Percentiles rank a stretch among this genome's conserved stretches.
These are phyloP conservation scores for Leucoma salicis DNA, from an alignment of 2,888 invertebrate species.

Conservation along the genomic window DNA sequence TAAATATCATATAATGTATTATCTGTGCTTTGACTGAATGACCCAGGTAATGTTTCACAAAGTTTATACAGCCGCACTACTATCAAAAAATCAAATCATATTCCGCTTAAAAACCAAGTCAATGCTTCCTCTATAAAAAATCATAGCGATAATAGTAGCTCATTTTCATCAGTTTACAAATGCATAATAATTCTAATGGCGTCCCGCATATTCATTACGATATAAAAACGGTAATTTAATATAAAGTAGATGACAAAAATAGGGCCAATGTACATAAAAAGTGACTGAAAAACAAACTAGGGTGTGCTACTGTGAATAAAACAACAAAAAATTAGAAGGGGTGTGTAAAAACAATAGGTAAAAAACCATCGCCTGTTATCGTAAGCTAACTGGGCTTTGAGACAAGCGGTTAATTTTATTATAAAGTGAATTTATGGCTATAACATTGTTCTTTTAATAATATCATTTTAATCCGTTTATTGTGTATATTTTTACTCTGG, in stretches of 20 bases:
- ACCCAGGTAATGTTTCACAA: no score
- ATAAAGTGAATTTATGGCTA: slow-evolving; percentile 64
- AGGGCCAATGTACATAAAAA: slow-evolving; percentile 71
- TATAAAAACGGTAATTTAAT: slow-evolving; percentile 79
- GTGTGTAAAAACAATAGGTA: slow-evolving; percentile 66
- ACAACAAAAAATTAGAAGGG: slow-evolving; percentile 60
- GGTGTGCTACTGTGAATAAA: slow-evolving; percentile 50
- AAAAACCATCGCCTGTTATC: slow-evolving; percentile 61
- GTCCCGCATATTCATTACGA: slow-evolving; percentile 76
- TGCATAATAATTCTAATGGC: slow-evolving; percentile 57
- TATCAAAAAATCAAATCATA: neutral
- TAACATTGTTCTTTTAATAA: slow-evolving; percentile 30
- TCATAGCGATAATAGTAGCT: slow-evolving; percentile 59
- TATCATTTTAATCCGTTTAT: slow-evolving; percentile 6
- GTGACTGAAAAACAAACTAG: slow-evolving; percentile 52
- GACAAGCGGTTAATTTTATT: slow-evolving; percentile 73
- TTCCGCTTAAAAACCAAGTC: slow-evolving; percentile 23
- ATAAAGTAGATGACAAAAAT: slow-evolving; percentile 79
- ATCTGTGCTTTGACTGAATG: no score
- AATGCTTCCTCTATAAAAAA: slow-evolving; percentile 41
- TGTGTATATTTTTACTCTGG: neutral
- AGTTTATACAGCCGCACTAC: no score
- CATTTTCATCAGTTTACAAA: slow-evolving; percentile 63
- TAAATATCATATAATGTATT: no score
- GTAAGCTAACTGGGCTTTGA: slow-evolving; percentile 63